Percentiles rank a stretch among this genome's conserved stretches.
These are phyloP conservation scores for Ctenopoma kingsleyae DNA, from an alignment of 2,797 vertebrate species.

Conservation along the genomic window DNA sequence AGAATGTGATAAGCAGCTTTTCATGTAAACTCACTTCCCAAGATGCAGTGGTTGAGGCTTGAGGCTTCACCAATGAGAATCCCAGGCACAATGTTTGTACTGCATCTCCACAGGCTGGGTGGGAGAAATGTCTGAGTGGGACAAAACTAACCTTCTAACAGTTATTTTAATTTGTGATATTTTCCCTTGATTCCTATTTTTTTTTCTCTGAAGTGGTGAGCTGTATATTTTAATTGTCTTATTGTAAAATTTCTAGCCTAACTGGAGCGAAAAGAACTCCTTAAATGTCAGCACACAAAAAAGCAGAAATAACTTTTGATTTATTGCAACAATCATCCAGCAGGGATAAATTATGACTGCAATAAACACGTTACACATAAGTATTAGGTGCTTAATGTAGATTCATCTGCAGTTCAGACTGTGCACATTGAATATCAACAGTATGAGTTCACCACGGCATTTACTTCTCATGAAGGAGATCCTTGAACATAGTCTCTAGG, in stretches of 20 bases:
- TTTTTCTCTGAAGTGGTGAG: neutral
- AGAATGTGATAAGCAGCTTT: slow-evolving; percentile 19
- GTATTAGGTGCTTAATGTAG: slow-evolving; percentile 2
- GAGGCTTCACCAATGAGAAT: neutral
- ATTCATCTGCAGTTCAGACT: slow-evolving; percentile 2
- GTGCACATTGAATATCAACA: neutral
- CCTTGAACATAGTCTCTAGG: slow-evolving; percentile 4
- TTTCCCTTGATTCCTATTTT: neutral
- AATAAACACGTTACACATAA: neutral
- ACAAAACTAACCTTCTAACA: neutral
- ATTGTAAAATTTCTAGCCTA: slow-evolving; percentile 4
- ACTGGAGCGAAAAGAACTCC: neutral
- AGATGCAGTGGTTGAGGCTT: slow-evolving; percentile 5
- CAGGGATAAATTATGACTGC: neutral
- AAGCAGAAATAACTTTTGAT: neutral
- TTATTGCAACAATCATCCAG: neutral
- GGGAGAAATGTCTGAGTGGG: neutral
- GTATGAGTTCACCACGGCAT: slow-evolving; percentile 9
- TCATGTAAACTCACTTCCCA: slow-evolving; percentile 20
- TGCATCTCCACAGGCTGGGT: neutral
- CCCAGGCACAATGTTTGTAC: neutral
- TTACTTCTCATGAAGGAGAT: slow-evolving; percentile 13
- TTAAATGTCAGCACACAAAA: slow-evolving; percentile 11
- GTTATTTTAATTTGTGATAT: neutral
- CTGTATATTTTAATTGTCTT: neutral